Base-by-base conservation (phyloP, 2,797 vertebrate genomes). In the Vultur gryphus region DNA sequence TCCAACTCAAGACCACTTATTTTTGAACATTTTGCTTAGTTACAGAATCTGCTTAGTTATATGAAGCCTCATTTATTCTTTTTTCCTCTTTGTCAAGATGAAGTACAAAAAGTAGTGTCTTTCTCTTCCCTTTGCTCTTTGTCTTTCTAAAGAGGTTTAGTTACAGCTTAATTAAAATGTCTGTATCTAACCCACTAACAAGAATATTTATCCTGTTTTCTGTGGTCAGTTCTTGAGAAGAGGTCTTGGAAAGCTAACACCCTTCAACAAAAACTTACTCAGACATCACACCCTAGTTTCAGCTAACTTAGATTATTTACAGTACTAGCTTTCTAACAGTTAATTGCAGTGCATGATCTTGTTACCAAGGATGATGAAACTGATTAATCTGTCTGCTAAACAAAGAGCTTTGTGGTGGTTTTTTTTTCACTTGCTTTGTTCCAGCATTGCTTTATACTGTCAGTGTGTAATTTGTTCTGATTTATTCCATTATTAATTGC, bases 231-330 rank as follows among this genome's bases (percentile, higher is more conserved):
- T 91, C 71, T 73, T 49, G 31, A 37, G 77, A 69, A 75, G 55
- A 72, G 25, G 28, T 61, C 44, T 86, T 72, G 61, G 75, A 82
- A 94, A 92, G 41, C 26, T 87, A 77, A 55, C 21, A 85, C 9
- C 3, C 46, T 91, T 84, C 31, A 51, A 39, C 57, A 67, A 46
- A 87, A 95, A 73, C n/a, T 23, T 48, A 73, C 51, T 49, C 73
- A 64, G 71, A 75, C 62, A 65, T 93, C 70, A 70, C 62, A 46
- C 43, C 43, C 57, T 88, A 51, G 51, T 95, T 97, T 97, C 71
- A 95, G 90, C 71, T 96, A 95, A 79, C 39, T 54, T 95, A 76
- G 76, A 91, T 90, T 72, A 92, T 90, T 95, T 96, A 90, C 55
- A 77, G 59, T 62, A 37, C 29, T 75, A 79, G 52, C 52, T 94